Base-by-base conservation (phyloP, 2,797 vertebrate species). In the Sarcoramphus papa region DNA sequence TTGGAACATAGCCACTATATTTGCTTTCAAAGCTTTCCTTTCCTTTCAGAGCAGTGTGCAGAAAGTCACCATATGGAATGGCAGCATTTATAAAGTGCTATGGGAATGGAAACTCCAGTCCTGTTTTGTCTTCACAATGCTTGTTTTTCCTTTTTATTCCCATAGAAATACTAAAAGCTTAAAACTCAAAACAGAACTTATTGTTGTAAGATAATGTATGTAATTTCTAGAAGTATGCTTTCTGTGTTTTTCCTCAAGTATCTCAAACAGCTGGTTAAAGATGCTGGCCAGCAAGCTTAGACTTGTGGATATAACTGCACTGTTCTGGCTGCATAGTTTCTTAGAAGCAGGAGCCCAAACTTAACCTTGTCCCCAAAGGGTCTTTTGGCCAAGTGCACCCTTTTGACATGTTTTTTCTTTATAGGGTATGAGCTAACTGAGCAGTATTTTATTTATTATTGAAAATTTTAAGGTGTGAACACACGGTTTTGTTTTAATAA, bases 71-170 rank as follows among this genome's bases (percentile, higher is more conserved):
- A 41, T 85, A 82, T 60, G 76, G 92, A 95, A 96, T 86, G 65
- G 95, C 54, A 93, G 87, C 74, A 94, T 97, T 95, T 97, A 93
- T 85, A 87, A 91, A 89, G 81, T 80, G 88, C 50, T 94, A 91
- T 73, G 76, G 83, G 97, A 97, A 97, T 92, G 74, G 88, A 96
- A 97, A 97, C 85, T 96, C 72, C 83, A 90, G 75, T 45, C 35
- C 40, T 96, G 59, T 74, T 97, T 97, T 96, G n/a, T 67, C 82
- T 97, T 97, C 68, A 88, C 57, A 95, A 27, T 79, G 73, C 81
- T 70, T 93, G 85, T 56, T 60, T 97, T 95, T 90, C 50, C 78
- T 90, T 95, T 93, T 80, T 69, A 93, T 92, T 97, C 70, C 72
- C 79, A 87, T 40, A 89, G 95, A 96, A 97, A 91, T 83, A 95